Conservation (phyloP, 2,797 vertebrate species). For the Pristis pectinata region DNA sequence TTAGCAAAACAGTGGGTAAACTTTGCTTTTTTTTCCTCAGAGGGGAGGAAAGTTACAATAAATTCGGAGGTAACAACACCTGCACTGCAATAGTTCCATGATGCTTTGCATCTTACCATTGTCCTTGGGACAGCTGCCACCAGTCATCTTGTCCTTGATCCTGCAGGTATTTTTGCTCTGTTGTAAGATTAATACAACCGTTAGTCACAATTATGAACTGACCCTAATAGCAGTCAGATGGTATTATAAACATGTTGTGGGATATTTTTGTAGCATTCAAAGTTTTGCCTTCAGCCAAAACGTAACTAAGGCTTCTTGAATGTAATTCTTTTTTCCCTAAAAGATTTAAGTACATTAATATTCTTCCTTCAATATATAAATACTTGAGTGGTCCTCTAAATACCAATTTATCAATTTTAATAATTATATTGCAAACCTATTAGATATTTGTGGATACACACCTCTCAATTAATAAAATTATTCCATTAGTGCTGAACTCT, state of each 20-base stretch:
- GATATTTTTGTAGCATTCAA: not conserved
- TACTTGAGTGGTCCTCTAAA: not conserved
- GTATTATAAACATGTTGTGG: not conserved
- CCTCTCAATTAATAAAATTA: not conserved
- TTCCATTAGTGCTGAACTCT: not conserved
- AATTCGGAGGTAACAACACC: too few relatives aligned
- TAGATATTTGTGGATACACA: not conserved
- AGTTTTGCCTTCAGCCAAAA: not conserved
- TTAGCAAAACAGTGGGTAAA: not conserved
- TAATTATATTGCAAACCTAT: not conserved
- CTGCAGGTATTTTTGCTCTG: not conserved
- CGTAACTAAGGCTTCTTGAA: not conserved
- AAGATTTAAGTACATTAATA: not conserved
- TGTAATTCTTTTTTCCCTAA: not conserved
- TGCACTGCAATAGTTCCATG: not conserved
- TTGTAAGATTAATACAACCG: not conserved
- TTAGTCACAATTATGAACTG: constrained; percentile 4
- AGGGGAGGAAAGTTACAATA: not conserved
- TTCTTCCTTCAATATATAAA: not conserved
- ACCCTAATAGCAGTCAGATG: not conserved
- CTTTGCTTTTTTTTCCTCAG: not conserved
- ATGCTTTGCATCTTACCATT: constrained; percentile 8
- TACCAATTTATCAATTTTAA: not conserved
- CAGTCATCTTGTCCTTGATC: not conserved
- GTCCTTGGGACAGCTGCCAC: not conserved